Conservation (phyloP, 2,797 vertebrate genomes). For the Numenius phaeopus region DNA sequence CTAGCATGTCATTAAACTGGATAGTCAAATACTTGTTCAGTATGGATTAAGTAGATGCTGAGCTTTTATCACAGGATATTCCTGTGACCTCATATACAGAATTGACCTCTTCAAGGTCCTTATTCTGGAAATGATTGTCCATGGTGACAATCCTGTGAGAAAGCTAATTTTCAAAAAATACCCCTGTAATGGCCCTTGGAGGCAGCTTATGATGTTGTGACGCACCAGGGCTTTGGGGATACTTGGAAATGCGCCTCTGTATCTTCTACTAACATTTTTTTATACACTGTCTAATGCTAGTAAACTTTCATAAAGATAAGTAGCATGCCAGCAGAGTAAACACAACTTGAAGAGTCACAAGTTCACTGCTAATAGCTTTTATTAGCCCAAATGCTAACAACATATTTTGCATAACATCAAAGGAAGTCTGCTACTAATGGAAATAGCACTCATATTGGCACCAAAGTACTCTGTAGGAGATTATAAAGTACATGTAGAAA, state of each 20-base stretch:
- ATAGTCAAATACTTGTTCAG: not conserved
- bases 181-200: not conserved
- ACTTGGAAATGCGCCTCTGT: not conserved
- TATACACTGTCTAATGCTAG: not conserved
- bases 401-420: constrained; percentile 29
- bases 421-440: not conserved
- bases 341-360: not conserved
- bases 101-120: not conserved
- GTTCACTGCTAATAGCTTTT: constrained; percentile 30
- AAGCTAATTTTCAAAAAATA: not conserved
- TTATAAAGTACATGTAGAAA: not conserved
- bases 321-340: not conserved
- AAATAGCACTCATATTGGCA: constrained; percentile 2
- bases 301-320: not conserved
- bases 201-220: not conserved
- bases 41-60: not conserved
- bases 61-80: not conserved
- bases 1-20: not conserved
- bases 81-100: not conserved
- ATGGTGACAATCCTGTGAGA: not conserved
- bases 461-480: not conserved
- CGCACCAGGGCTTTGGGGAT: not conserved
- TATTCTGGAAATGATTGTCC: not conserved
- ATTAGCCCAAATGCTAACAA: constrained; percentile 14
- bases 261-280: not conserved